phyloP scores from a whole-genome alignment of 2,113 vertebrate species.

The Paradoxurus hermaphroditus region DNA sequence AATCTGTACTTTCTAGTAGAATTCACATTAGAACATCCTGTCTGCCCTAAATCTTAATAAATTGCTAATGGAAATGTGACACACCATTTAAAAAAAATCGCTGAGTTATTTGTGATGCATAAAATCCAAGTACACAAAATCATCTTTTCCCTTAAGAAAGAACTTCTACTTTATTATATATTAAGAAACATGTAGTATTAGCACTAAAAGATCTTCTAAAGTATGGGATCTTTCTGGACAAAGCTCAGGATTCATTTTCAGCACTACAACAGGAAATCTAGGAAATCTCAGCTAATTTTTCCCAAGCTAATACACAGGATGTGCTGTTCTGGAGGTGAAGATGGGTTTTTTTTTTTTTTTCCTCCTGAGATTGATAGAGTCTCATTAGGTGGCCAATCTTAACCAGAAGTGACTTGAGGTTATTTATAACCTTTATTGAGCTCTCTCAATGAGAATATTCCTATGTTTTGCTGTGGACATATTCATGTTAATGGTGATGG shows the following conservation, averaged over 20 bases:
- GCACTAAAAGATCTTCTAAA: not conserved
- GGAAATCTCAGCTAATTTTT: not conserved
- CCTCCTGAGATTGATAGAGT: fast-evolving
- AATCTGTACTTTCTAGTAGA: not conserved
- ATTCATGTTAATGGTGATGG: not conserved
- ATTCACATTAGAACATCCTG: not conserved
- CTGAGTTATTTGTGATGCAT: not conserved
- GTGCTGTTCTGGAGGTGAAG: not conserved
- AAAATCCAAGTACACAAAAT: not conserved
- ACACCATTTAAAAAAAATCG: not conserved
- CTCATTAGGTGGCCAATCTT: not conserved
- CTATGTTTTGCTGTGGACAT: not conserved
- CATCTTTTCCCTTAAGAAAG: not conserved
- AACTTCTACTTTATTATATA: not conserved
- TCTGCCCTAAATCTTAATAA: not conserved
- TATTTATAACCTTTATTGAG: not conserved
- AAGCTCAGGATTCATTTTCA: not conserved
- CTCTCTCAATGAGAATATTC: not conserved
- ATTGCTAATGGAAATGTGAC: not conserved
- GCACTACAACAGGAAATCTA: not conserved
- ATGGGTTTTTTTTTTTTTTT: too few species aligned
- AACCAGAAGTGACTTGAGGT: not conserved
- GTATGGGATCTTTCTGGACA: not conserved
- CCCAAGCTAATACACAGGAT: not conserved
- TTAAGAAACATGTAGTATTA: not conserved